Percentiles rank a stretch among this genome's conserved stretches.
phyloP scores from a whole-genome alignment of 1,140 invertebrate genomes.

The Scaptomyza montana region DNA sequence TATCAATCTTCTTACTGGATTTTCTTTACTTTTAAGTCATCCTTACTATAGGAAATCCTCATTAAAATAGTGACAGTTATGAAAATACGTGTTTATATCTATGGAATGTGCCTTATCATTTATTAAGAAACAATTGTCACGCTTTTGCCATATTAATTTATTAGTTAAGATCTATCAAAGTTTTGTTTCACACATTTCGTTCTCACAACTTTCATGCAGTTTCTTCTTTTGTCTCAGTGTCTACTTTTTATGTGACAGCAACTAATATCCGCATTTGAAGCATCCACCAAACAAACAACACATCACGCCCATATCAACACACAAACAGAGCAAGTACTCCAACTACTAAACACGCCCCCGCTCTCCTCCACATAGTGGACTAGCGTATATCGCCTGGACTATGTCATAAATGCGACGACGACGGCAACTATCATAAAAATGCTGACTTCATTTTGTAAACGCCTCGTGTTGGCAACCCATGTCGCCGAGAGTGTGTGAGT shows the following conservation, averaged over 20 bases:
- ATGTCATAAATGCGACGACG: slow-evolving; percentile 60
- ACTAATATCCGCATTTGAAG: slow-evolving; percentile 61
- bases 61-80: no score
- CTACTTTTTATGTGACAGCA: slow-evolving; percentile 42
- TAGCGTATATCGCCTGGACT: slow-evolving; percentile 43
- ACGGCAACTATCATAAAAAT: slow-evolving; percentile 62
- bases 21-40: no score
- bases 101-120: no score
- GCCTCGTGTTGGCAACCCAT: slow-evolving; percentile 43
- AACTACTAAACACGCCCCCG: slow-evolving; percentile 28
- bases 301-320: slow-evolving; percentile 23
- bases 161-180: neutral
- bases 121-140: no score
- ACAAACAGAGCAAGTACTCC: slow-evolving; percentile 12
- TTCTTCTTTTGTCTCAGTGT: slow-evolving; percentile 34
- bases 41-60: no score
- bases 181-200: neutral
- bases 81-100: no score
- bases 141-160: no score
- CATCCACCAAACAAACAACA: slow-evolving; percentile 57
- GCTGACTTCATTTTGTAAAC: slow-evolving; percentile 65
- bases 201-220: neutral
- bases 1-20: no score
- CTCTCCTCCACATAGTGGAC: slow-evolving; percentile 27
- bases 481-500: slow-evolving; percentile 1